Evolutionary conservation across 2,113 vertebrate species (phyloP).

Genomic region (Tetraodon nigroviridis): DNA sequence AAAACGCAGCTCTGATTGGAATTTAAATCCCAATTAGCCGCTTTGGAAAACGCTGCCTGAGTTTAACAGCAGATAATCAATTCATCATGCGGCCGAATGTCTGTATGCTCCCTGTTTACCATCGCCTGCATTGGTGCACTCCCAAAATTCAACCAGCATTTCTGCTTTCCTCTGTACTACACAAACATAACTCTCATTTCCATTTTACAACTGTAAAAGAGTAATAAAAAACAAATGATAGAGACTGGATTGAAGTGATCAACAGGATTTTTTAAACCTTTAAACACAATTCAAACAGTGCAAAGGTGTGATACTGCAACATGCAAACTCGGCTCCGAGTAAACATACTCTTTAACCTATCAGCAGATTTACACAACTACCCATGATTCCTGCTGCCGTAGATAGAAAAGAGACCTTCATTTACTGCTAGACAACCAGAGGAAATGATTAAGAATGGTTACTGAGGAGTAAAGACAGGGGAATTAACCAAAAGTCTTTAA

Average conservation of each 20-base stretch:
- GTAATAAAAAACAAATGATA: not conserved
- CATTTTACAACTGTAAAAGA: not conserved
- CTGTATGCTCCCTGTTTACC: conserved; percentile 38
- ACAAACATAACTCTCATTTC: too few species aligned
- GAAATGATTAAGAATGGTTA: conserved; percentile 73
- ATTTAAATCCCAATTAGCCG: conserved; percentile 57
- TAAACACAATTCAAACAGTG: too few species aligned
- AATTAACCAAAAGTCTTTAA: conserved; percentile 79
- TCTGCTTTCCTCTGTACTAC: too few species aligned
- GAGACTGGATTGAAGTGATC: not conserved
- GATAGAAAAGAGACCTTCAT: conserved; percentile 62
- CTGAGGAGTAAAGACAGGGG: conserved; percentile 62
- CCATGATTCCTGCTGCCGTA: conserved; percentile 1
- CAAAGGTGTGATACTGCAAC: too few species aligned
- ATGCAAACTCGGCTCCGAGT: too few species aligned
- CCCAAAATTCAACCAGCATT: too few species aligned
- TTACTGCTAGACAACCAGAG: conserved; percentile 55
- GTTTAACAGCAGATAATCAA: conserved; percentile 65
- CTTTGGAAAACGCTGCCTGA: conserved; percentile 5
- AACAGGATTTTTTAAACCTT: not conserved
- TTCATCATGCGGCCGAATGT: conserved; percentile 68
- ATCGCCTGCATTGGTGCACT: too few species aligned
- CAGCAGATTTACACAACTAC: not conserved
- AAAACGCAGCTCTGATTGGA: too few species aligned
- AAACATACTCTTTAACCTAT: not conserved